Evolutionary conservation across 2,797 vertebrate species (phyloP), one percentile per base, ranked within the genome.

Genomic region (Protonibea diacanthus): DNA sequence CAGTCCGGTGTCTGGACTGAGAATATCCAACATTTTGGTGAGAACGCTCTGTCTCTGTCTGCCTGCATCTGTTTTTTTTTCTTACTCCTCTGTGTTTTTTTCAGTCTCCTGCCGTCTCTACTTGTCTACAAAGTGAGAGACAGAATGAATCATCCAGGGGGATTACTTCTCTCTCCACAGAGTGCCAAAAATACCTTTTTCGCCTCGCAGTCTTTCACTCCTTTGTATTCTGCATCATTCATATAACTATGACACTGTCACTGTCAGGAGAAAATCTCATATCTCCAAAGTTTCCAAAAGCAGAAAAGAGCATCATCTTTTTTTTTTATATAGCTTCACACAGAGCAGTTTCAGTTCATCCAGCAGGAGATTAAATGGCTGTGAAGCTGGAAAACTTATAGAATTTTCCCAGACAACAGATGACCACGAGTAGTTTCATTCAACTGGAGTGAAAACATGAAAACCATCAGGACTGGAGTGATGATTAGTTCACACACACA

Each of bases 81-180:
- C 5, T 0, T 0, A 25, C 5, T 48, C 57, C 56, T 73, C 13
- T 1, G 64, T 63, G 40, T 81, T 83, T 75, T 85, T 85, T 71
- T 76, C 61, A 79, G 69, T 79, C 84, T 82, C 57, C 74, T 74
- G 76, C 65, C 12, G 61, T 76, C 76, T 86, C 80, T 25, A 75
- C 84, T 86, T 72, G 86, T 89, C 83, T 76, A 84, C 84, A 88
- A 76, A 80, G 79, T 84, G 84, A 77, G 76, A 86, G 81, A 87
- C 65, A 81, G 71, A 84, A 62, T 80, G 64, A 85, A 84, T 84
- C 78, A 87, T 84, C 76, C 74, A 7, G 65, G 27, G 78, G 67
- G 82, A 83, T 85, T 88, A 82, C 74, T 78, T 80, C 62, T 27
- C 80, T 79, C 78, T 77, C 83, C 61, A 74, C 67, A 76, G 45